Evolutionary conservation across 2,113 vertebrate species (phyloP).

Genomic region (Channa argus): DNA sequence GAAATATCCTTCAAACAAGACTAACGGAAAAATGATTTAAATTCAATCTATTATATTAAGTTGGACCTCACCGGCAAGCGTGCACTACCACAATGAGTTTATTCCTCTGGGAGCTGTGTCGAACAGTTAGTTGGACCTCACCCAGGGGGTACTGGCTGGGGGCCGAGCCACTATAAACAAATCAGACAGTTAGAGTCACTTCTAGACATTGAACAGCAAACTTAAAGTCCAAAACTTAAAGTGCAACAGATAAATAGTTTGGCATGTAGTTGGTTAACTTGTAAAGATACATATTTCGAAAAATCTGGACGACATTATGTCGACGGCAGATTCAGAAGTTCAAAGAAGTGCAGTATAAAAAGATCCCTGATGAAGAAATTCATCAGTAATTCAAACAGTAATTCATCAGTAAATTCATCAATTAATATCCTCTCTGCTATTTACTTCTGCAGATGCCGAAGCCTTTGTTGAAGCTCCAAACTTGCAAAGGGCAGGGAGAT

Average conservation of each 20-base stretch:
- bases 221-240: too few relatives aligned
- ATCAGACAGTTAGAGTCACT: constrained; percentile 51
- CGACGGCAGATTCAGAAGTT: not conserved
- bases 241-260: not conserved
- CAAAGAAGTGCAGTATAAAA: not conserved
- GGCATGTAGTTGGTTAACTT: constrained; percentile 11
- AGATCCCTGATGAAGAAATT: too few relatives aligned
- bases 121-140: constrained; percentile 94
- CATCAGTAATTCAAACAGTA: too few relatives aligned
- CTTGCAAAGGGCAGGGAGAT: constrained; percentile 91
- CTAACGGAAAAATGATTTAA: not conserved
- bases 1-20: too few relatives aligned
- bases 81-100: constrained; percentile 97
- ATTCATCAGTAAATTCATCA: too few relatives aligned
- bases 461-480: constrained; percentile 91
- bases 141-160: constrained; percentile 90
- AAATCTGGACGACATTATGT: not conserved
- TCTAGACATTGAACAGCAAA: not conserved
- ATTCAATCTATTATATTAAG: not conserved
- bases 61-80: constrained; percentile 89
- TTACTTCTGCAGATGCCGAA: constrained; percentile 95
- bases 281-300: not conserved
- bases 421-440: not conserved
- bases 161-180: constrained; percentile 87
- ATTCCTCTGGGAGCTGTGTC: constrained; percentile 95